These are phyloP conservation scores for Bilobella aurantiaca DNA, from an alignment of 1,140 invertebrate species.

Conservation along the genomic window DNA sequence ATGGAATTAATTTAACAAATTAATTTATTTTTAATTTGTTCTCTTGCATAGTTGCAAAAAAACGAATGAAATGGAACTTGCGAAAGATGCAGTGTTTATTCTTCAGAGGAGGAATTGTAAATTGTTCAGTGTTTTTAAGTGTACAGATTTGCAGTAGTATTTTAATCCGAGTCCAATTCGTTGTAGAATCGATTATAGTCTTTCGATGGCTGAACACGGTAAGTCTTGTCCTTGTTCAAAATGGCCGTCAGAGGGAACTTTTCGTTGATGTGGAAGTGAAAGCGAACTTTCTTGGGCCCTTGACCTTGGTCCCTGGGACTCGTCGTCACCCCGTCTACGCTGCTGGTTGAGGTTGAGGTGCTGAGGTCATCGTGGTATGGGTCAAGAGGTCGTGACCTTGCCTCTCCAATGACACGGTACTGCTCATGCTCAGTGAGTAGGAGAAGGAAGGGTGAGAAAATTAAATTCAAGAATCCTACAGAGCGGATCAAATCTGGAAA, in stretches of 20 bases:
- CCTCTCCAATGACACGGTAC: too few relatives aligned
- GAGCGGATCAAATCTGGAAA: slow-evolving; percentile 61
- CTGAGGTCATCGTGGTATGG: background rate
- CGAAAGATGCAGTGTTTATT: too few relatives aligned
- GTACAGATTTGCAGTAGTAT: too few relatives aligned
- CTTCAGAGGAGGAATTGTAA: too few relatives aligned
- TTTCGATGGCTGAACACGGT: background rate
- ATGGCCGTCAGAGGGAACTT: background rate
- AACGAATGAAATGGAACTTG: too few relatives aligned
- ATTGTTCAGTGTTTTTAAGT: too few relatives aligned
- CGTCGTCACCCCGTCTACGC: too few relatives aligned
- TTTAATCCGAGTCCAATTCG: slow-evolving; percentile 31
- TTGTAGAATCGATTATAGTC: slow-evolving; percentile 30
- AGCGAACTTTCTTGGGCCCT: background rate
- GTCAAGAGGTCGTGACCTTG: too few relatives aligned
- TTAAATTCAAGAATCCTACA: slow-evolving; percentile 55
- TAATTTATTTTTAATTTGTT: too few relatives aligned
- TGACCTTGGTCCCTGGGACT: background rate
- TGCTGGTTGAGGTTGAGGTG: too few relatives aligned
- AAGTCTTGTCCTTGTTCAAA: background rate
- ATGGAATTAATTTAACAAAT: too few relatives aligned
- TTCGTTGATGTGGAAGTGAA: slow-evolving; percentile 1
- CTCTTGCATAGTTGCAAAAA: too few relatives aligned
- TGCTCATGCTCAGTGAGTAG: slow-evolving; percentile 35
- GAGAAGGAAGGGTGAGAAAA: slow-evolving; percentile 53